These are phyloP conservation scores for Atlantisia rogersi DNA, from an alignment of 2,113 vertebrate genomes.

Conservation along the genomic window DNA sequence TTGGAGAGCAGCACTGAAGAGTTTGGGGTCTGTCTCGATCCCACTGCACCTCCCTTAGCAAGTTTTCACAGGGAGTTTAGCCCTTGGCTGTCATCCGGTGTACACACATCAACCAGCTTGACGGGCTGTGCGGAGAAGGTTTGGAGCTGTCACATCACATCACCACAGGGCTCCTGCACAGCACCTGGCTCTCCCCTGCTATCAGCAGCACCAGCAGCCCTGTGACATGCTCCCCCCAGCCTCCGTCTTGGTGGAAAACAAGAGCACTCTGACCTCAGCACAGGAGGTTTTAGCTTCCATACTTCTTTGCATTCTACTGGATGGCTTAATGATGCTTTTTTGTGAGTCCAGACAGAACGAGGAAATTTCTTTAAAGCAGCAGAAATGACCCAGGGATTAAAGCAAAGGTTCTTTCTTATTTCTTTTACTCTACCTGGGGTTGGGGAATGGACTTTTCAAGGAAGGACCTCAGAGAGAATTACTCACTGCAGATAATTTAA, in stretches of 20 bases:
- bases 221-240: background rate
- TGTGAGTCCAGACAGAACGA: background rate
- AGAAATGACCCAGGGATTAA: background rate
- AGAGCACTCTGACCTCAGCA: background rate
- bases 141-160: background rate
- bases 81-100: fast-evolving
- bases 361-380: background rate
- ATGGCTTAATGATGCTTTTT: background rate
- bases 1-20: background rate
- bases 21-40: background rate
- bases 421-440: background rate
- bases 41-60: background rate
- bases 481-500: background rate
- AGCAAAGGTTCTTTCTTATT: background rate
- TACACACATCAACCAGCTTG: background rate
- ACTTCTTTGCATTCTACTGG: background rate
- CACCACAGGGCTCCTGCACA: background rate
- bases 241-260: background rate
- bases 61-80: background rate
- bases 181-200: background rate
- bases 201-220: background rate
- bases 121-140: background rate
- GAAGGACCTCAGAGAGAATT: background rate
- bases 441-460: background rate
- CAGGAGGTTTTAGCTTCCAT: background rate